These are phyloP conservation scores for Rhabdornis inornatus DNA, from an alignment of 2,113 vertebrate genomes.

Conservation along the genomic window DNA sequence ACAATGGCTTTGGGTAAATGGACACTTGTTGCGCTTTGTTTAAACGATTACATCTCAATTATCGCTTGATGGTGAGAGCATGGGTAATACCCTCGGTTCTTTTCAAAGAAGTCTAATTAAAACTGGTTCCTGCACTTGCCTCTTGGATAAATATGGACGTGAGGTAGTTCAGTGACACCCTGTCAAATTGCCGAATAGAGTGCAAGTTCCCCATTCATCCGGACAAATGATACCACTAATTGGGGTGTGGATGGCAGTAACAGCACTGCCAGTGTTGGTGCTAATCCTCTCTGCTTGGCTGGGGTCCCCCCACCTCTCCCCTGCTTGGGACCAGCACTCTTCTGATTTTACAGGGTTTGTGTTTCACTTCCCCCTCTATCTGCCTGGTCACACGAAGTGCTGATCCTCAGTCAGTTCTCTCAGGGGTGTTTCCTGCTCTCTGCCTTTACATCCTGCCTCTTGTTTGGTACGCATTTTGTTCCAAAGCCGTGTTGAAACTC, in stretches of 20 bases:
- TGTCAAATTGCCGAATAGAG: constrained; percentile 41
- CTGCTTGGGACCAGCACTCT: neutral
- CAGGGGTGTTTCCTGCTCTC: neutral
- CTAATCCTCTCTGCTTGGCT: neutral
- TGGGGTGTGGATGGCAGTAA: neutral
- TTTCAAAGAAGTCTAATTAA: constrained; percentile 61
- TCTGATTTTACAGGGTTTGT: neutral
- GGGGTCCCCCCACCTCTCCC: neutral
- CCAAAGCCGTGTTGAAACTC: neutral
- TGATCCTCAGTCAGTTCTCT: rapidly evolving
- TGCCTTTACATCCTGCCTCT: neutral
- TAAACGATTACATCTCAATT: constrained; percentile 56
- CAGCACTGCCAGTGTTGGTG: neutral
- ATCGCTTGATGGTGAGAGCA: constrained; percentile 29
- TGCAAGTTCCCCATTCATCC: constrained; percentile 38
- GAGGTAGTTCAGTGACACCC: constrained; percentile 38
- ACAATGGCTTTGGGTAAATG: constrained; percentile 58
- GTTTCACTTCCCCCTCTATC: neutral
- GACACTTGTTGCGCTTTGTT: constrained; percentile 68
- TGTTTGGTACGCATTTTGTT: neutral
- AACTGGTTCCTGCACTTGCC: constrained; percentile 25
- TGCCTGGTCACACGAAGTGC: neutral
- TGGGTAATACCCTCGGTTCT: constrained; percentile 25
- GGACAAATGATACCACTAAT: constrained; percentile 9
- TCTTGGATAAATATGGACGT: constrained; percentile 30